Conservation (phyloP, 2,113 vertebrate genomes). For the Poicephalus meyeri region DNA sequence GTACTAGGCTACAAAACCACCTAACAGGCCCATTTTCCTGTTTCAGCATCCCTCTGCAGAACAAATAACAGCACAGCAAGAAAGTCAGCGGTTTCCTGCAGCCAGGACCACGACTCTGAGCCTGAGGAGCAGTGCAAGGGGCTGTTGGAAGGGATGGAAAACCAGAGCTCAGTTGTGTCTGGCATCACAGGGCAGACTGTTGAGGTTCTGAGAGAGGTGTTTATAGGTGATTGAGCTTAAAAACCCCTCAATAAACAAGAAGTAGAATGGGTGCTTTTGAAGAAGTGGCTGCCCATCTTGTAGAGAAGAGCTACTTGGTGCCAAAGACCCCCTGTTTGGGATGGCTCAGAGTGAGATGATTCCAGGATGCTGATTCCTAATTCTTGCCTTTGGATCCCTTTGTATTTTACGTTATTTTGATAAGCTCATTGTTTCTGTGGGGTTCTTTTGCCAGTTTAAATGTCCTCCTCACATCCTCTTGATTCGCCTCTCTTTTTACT, state of each 20-base stretch:
- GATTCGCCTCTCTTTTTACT: background rate
- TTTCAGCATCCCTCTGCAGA: background rate
- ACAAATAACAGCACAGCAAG: background rate
- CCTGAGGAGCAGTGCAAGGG: background rate
- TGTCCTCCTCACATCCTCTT: background rate
- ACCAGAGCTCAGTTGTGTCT: background rate
- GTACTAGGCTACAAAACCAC: background rate
- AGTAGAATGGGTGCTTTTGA: background rate
- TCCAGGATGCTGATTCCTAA: no score
- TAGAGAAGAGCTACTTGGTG: background rate
- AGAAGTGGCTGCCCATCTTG: fast-evolving
- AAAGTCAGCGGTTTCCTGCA: fast-evolving
- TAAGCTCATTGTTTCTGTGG: background rate
- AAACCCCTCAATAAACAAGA: background rate
- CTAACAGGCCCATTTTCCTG: background rate
- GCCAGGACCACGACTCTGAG: fast-evolving
- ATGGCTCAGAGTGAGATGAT: background rate
- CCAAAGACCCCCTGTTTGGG: background rate
- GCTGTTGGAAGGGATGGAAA: background rate
- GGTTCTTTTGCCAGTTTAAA: background rate
- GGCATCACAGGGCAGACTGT: fast-evolving
- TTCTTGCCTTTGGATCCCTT: background rate
- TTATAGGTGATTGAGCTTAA: background rate
- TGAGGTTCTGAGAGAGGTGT: background rate
- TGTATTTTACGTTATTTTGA: background rate